Percentiles rank a stretch among this genome's conserved stretches.
Evolutionary conservation across 2,113 vertebrate species (phyloP).

Genomic region (Dipodomys stephensi): DNA sequence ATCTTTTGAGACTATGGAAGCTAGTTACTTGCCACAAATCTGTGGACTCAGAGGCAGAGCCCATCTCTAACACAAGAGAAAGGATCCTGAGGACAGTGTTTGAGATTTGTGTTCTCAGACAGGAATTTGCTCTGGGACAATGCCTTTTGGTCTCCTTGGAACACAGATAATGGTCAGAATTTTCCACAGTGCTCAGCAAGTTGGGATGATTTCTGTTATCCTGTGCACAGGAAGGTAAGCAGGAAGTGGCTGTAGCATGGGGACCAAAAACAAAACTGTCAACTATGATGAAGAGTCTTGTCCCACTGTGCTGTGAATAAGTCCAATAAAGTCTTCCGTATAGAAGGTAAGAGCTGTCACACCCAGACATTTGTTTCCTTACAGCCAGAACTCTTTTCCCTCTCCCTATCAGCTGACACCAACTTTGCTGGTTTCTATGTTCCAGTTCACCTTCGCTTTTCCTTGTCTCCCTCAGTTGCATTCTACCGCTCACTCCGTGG

Average conservation of each 20-base stretch:
- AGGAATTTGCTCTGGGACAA: background rate
- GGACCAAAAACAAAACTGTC: background rate
- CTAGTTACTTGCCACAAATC: background rate
- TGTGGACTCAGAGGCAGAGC: background rate
- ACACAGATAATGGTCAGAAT: background rate
- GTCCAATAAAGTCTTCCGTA: background rate
- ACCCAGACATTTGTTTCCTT: background rate
- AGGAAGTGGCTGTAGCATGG: background rate
- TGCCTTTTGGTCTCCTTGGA: background rate
- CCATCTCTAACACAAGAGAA: background rate
- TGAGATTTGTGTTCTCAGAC: background rate
- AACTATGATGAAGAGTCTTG: background rate
- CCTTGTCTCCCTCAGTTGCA: background rate
- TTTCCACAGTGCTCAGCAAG: background rate
- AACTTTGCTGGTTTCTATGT: background rate
- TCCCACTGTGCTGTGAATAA: background rate
- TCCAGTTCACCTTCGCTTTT: background rate
- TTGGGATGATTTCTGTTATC: background rate
- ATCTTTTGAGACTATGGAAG: background rate
- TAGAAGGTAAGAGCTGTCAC: background rate
- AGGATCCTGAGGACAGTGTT: background rate
- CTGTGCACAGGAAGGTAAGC: background rate
- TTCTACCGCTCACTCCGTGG: background rate
- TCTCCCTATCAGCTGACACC: accelerated
- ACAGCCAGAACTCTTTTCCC: too few relatives aligned